Evolutionary conservation across 2,113 vertebrate species (phyloP), one percentile per base, ranked within the genome.

Genomic region (Tachuris rubrigastra): DNA sequence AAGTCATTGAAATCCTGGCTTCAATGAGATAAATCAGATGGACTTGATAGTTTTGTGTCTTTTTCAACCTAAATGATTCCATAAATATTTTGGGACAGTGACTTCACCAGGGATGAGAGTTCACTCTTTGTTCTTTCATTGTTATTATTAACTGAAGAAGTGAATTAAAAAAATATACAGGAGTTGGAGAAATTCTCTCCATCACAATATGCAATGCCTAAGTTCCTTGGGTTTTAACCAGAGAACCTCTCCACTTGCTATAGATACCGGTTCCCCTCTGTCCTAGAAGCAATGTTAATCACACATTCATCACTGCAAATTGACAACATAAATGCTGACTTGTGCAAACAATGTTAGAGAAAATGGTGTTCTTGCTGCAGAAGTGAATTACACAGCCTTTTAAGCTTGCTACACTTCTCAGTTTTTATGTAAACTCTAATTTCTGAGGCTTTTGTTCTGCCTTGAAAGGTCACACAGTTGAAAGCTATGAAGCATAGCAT

Each of bases 321-420:
- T 95, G 96, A 94, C 96, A 96, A 83, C 79, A 89, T 95, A 97
- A 97, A 95, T 89, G 95, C 91, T 96, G 96, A 94, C 85, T 95
- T 81, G 76, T 74, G 91, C 65, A 93, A 95, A 95, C 87, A 94
- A 31, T 39, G 71, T 84, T 94, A 77, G 66, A 92, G 91, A 93
- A 96, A 97, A 95, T 74, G 44, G 94, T 90, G 76, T 87, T 95
- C 96, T 93, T 90, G 87, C 66, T 77, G 87, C 87, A 94, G 68
- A 85, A 97, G 86, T 85, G 93, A 96, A 93, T 95, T 90, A 71
- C 58, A 76, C 73, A 96, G 85, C 90, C 89, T 90, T 96, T 94
- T 91, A 90, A 84, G 93, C 87, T 84, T 92, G 90, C 95, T 55
- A 63, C 76, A 63, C 83, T 87, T 78, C 77, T 52, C 83, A 69